Evolutionary conservation across 53 echinoderm and acorn worm species (phyloP).

Genomic region (Apostichopus leukothele): DNA sequence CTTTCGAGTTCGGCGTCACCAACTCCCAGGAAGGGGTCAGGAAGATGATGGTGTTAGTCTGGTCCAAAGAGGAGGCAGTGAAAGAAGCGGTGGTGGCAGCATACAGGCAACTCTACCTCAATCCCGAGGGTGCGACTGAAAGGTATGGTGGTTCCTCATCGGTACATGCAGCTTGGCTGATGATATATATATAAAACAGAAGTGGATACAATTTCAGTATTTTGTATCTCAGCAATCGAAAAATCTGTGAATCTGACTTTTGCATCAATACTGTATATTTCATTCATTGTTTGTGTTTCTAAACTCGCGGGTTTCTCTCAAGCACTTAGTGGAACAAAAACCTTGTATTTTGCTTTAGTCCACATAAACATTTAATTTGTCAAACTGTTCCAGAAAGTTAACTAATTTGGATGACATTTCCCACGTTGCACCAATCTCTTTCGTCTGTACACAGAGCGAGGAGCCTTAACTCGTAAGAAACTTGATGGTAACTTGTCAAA

Average conservation of each 20-base stretch:
- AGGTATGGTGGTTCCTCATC: slow-evolving; percentile 55
- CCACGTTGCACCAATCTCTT: background rate
- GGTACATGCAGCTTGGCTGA: no score
- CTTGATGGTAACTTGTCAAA: slow-evolving; percentile 47
- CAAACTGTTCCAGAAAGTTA: no score
- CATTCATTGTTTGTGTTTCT: no score
- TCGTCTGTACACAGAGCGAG: slow-evolving; percentile 60
- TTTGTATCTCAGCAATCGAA: no score
- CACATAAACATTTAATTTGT: no score
- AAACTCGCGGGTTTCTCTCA: no score
- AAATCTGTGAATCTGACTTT: no score
- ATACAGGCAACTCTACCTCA: slow-evolving; percentile 82
- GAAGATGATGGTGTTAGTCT: slow-evolving; percentile 89
- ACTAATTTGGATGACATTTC: background rate
- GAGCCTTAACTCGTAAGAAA: slow-evolving; percentile 74
- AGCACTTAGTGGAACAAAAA: no score
- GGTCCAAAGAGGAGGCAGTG: slow-evolving; percentile 89
- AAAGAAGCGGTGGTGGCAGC: slow-evolving; percentile 95
- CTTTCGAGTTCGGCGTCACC: slow-evolving; percentile 91
- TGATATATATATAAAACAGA: no score
- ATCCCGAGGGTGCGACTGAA: slow-evolving; percentile 64
- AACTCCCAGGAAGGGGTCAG: slow-evolving; percentile 80
- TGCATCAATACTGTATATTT: no score
- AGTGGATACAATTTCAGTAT: no score
- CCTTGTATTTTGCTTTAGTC: background rate